These are phyloP conservation scores for Rhynchopsitta pachyrhyncha DNA, from an alignment of 2,113 vertebrate genomes.

Conservation along the genomic window DNA sequence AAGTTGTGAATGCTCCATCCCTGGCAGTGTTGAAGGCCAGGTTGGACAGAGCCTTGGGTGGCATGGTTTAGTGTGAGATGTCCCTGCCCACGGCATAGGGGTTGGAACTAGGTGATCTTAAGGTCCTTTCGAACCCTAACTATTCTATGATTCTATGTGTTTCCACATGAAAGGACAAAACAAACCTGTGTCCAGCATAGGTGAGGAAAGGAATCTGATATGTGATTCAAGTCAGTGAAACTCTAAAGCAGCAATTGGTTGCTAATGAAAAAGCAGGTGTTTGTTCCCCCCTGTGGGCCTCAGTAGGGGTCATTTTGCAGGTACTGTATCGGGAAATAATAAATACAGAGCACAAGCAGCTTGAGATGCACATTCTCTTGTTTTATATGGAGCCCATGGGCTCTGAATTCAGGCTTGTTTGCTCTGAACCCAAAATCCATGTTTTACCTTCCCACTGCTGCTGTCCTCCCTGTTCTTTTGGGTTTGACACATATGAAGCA, in stretches of 20 bases:
- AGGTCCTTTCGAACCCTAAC: too few species aligned
- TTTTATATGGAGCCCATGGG: background rate
- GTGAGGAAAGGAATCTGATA: background rate
- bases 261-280: background rate
- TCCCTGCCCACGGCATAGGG: too few species aligned
- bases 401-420: background rate
- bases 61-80: too few species aligned
- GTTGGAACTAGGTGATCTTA: too few species aligned
- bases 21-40: too few species aligned
- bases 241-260: background rate
- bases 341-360: background rate
- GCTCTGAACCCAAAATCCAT: background rate
- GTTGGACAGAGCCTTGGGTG: too few species aligned
- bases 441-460: background rate
- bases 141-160: background rate
- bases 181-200: rapidly evolving
- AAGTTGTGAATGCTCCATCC: too few species aligned
- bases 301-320: background rate
- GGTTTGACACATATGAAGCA: background rate
- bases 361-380: rapidly evolving
- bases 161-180: background rate
- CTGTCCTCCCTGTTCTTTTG: background rate
- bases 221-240: background rate
- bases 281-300: background rate
- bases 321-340: background rate